phyloP scores from a whole-genome alignment of 2,888 invertebrate genomes.

The Troglohyphantes excavatus region DNA sequence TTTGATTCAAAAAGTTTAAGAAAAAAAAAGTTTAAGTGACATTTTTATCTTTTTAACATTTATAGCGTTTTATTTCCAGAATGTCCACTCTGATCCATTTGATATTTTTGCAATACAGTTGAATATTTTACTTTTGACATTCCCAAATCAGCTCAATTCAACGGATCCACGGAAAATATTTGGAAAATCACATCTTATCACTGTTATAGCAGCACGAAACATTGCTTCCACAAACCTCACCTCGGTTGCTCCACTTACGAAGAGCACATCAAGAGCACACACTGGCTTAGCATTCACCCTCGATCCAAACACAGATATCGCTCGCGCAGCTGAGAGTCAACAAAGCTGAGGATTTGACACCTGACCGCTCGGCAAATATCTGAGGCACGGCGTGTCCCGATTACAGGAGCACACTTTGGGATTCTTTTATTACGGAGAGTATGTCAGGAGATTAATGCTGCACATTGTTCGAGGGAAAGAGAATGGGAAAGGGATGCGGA shows the following conservation, averaged over 20 bases:
- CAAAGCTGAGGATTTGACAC: constrained; percentile 43
- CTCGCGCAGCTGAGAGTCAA: background rate
- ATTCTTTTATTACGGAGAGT: background rate
- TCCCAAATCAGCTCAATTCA: too few species aligned
- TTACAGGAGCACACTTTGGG: background rate
- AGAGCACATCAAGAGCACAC: background rate
- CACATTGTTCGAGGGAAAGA: background rate
- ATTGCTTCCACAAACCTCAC: background rate
- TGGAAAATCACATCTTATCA: too few species aligned
- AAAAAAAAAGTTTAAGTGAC: too few species aligned
- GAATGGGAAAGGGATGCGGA: background rate
- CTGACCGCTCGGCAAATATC: constrained; percentile 53
- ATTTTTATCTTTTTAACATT: too few species aligned
- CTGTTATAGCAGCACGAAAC: too few species aligned
- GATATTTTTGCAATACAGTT: too few species aligned
- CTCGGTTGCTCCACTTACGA: background rate
- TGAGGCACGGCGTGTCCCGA: constrained; percentile 18
- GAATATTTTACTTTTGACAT: too few species aligned
- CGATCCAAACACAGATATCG: background rate
- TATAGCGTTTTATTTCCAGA: too few species aligned
- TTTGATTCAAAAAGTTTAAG: too few species aligned
- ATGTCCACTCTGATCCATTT: too few species aligned
- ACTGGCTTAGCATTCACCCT: constrained; percentile 45
- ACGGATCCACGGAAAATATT: too few species aligned
- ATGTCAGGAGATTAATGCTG: constrained; percentile 8